phyloP scores from a whole-genome alignment of 2,888 invertebrate genomes.

The Lasioglossum malachurum region DNA sequence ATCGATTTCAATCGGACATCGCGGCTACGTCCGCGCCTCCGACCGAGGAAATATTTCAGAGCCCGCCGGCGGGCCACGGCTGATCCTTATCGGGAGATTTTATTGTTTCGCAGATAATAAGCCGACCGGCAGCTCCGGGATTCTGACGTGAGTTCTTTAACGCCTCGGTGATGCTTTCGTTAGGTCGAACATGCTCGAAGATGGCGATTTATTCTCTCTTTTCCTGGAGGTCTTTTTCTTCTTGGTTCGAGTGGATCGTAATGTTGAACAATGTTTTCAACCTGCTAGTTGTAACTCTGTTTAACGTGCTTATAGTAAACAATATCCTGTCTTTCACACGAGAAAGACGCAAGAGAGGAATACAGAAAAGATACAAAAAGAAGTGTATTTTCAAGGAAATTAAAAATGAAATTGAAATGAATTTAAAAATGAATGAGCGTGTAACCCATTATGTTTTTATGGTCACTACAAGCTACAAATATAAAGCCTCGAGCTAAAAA shows the following conservation, averaged over 20 bases:
- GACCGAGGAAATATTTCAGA: conserved; percentile 46
- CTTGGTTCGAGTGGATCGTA: background rate
- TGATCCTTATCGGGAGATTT: conserved; percentile 51
- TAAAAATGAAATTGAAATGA: background rate
- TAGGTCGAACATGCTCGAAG: conserved; percentile 24
- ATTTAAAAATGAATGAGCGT: background rate
- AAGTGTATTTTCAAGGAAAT: background rate
- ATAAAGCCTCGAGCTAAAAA: background rate
- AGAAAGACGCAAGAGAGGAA: background rate
- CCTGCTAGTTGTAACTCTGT: background rate
- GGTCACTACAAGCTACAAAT: background rate
- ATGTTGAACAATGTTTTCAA: background rate
- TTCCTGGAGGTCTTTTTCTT: background rate
- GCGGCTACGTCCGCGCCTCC: conserved; percentile 42
- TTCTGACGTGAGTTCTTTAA: conserved; percentile 6
- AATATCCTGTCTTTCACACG: background rate
- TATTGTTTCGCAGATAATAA: conserved; percentile 58
- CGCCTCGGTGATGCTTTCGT: conserved; percentile 30
- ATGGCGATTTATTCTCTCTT: background rate
- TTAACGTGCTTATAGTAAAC: background rate
- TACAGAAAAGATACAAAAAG: background rate
- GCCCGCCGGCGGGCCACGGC: background rate
- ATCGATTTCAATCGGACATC: conserved; percentile 68
- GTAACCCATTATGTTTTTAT: background rate
- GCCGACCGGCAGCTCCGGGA: conserved; percentile 27